Evolutionary conservation across 1,140 invertebrate species (phyloP), one percentile per base, ranked within the genome.

Genomic region (Argopecten irradians): DNA sequence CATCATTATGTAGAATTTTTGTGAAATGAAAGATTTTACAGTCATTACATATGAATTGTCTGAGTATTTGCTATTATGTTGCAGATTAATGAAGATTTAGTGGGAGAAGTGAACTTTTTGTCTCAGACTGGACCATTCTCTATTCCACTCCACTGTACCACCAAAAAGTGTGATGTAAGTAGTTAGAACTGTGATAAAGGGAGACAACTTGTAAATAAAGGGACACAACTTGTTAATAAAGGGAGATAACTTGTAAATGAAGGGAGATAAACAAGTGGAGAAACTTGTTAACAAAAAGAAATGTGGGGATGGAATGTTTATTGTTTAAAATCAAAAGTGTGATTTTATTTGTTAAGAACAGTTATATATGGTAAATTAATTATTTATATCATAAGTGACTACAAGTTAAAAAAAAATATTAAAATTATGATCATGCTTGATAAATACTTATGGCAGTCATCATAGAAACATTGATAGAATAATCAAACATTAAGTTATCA

Each of bases 131-230:
- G 95, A 2, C 93, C 94, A 32, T 95, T 96, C 88, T 90, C 92
- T 19, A 94, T 96, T 86, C 95, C 95, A 32, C 91, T 96, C 3
- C 89, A 89, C 84, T 95, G 95, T 91, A 94, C 92, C n/a, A 95
- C 94, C 34, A 96, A 95, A 92, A 95, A 95, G 91, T 95, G 95
- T 94, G 93, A 95, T 90, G 95, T 96, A 93, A 93, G 93, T 94
- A n/a, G n/a, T n/a, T n/a, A 87, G 19, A 55, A n/a, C 39, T 35
- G 0, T 34, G 13, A 33, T 55, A 8, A 28, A 34, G 33, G 16
- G n/a, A 41, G 19, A 28, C 3, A 46, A 22, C 43, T 83, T 89
- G 46, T 35, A 33, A 28, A 55, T n/a, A 86, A 39, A n/a, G n/a
- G n/a, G n/a, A n/a, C n/a, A n/a, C n/a, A 87, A 19, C 84, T 36